phyloP scores from a whole-genome alignment of 2,888 invertebrate species.

The Stenotaenia linearis region DNA sequence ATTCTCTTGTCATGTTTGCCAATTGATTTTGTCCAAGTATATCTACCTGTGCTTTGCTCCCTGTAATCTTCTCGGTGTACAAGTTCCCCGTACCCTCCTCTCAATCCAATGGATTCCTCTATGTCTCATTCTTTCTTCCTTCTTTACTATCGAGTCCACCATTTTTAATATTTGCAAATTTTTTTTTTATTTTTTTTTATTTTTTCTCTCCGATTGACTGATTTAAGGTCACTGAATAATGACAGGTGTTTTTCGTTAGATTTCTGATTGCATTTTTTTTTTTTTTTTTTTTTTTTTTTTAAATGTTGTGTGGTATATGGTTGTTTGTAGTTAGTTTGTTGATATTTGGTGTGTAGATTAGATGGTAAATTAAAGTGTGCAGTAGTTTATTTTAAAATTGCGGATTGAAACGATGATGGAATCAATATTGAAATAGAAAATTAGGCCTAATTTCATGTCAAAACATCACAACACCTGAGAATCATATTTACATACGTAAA shows the following conservation, averaged over 20 bases:
- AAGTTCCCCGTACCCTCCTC: not conserved
- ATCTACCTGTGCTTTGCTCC: not conserved
- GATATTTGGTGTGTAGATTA: no score
- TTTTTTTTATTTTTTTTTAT: not conserved
- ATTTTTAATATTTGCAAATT: not conserved
- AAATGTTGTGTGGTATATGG: no score
- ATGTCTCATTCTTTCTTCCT: not conserved
- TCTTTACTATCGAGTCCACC: not conserved
- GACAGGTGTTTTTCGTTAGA: slow-evolving; percentile 10
- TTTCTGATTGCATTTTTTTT: no score
- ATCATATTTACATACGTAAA: no score
- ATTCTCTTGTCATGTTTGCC: slow-evolving; percentile 20
- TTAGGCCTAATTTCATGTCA: not conserved
- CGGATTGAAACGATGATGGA: not conserved
- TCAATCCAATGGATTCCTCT: slow-evolving; percentile 3
- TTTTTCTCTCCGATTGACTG: not conserved
- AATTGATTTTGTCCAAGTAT: slow-evolving; percentile 18
- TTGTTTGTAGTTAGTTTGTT: no score
- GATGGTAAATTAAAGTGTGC: no score
- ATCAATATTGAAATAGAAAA: not conserved
- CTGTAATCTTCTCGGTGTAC: not conserved
- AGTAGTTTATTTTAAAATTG: not conserved
- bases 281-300: no score
- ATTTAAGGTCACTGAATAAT: not conserved
- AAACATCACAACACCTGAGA: not conserved